Evolutionary conservation across 2,797 vertebrate species (phyloP), one percentile per base, ranked within the genome.

Genomic region (Paguma larvata): DNA sequence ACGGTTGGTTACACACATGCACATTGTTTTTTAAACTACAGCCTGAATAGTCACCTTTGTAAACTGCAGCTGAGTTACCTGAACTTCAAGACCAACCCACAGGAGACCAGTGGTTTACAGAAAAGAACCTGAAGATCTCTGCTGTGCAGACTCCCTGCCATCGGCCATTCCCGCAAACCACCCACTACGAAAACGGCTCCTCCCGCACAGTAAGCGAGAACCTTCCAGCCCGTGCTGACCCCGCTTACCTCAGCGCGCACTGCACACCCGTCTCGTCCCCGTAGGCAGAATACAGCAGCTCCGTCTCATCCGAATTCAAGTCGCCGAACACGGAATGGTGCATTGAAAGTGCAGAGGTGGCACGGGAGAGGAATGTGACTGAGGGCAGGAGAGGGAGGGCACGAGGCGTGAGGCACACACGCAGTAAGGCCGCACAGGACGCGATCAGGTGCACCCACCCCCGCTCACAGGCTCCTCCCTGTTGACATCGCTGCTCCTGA

Each of bases 201-300:
- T 13, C 4, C 23, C 32, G 3, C 63, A 32, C 14, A 15, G 11
- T 25, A 11, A 27, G 46, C 23, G 21, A 51, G 38, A 38, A 21
- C 53, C 53, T 7, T 56, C 53, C 53, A 8, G 53, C 1, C 53
- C 6, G 19, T 9, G 53, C 48, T 48, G n/a, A n/a, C 30, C 32
- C 30, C 16, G 0, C 88, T 97, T 98, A 99, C 99, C 99, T 99
- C 97, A 99, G 99, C 16, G 99, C 99, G 95, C 99, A 99, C 75
- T 99, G 99, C 83, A 99, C 99, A 1, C 99, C 99, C 1, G 99
- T 99, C 97, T 99, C 99, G 56, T 99, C 99, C 62, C 99, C 99
- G 4, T 99, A 99, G 13, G 99, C 99, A 0, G 99, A 99, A 95
- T 99, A 99, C 12, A 99, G 98, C 93, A 99, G 98, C 72, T 99